Evolutionary conservation across 2,113 vertebrate genomes (phyloP).

Genomic region (Pterocles burchelli): DNA sequence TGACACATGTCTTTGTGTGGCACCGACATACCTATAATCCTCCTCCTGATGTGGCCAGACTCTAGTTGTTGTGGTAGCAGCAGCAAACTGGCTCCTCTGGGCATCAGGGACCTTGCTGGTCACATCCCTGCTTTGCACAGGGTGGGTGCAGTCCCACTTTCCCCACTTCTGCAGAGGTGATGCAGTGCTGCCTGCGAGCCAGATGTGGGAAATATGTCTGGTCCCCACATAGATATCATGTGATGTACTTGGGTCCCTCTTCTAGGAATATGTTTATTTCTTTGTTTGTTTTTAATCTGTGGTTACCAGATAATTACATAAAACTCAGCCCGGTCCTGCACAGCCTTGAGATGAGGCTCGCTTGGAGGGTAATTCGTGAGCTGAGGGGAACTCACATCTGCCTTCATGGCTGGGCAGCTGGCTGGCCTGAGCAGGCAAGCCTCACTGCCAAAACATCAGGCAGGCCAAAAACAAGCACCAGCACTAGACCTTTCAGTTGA

Average conservation of each 20-base stretch:
- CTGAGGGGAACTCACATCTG: background rate
- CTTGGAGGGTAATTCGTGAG: background rate
- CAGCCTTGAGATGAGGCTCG: background rate
- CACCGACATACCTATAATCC: fast-evolving
- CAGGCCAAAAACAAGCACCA: background rate
- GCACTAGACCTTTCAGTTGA: background rate
- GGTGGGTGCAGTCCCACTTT: no score
- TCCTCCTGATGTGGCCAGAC: background rate
- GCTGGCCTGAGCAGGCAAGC: background rate
- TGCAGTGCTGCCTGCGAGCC: background rate
- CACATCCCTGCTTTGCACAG: fast-evolving
- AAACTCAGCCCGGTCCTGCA: background rate
- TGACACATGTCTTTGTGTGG: background rate
- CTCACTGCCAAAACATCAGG: background rate
- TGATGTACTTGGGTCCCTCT: background rate
- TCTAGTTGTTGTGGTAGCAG: background rate
- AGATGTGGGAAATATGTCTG: background rate
- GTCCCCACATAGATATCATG: background rate
- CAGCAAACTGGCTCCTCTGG: background rate
- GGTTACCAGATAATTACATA: background rate
- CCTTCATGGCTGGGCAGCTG: background rate
- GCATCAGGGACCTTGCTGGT: background rate
- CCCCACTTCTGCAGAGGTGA: background rate
- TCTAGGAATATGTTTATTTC: no score
- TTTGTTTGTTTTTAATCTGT: background rate